phyloP scores from a whole-genome alignment of 2,113 vertebrate species.

The Apistogramma diplotaenia region DNA sequence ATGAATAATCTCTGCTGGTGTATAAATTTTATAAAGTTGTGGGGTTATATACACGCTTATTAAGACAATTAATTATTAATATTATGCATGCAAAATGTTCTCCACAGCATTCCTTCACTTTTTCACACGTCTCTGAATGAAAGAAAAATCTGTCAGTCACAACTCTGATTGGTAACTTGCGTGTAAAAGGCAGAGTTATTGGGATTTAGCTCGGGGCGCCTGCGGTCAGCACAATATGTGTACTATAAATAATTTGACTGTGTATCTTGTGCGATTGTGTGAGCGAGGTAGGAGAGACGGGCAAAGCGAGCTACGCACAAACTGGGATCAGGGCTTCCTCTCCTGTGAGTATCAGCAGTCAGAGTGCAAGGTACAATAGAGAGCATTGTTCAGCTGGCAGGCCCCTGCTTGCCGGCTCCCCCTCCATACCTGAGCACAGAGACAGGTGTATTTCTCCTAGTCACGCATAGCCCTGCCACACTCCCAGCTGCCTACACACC shows the following conservation, averaged over 20 bases:
- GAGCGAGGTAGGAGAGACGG: constrained; percentile 1
- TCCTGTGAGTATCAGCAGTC: constrained; percentile 71
- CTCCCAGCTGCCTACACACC: constrained; percentile 66
- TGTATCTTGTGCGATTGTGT: constrained; percentile 47
- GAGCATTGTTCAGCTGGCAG: constrained; percentile 84
- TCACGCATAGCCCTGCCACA: constrained; percentile 78
- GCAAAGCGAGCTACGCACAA: constrained; percentile 22
- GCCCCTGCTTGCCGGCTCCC: constrained; percentile 81
- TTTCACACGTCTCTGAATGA: constrained; percentile 15
- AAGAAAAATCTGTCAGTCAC: constrained; percentile 33
- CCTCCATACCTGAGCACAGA: constrained; percentile 79
- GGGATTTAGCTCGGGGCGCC: constrained; percentile 69
- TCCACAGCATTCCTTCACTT: not conserved
- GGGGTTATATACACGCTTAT: not conserved
- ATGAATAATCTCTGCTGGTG: not conserved
- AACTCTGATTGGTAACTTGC: constrained; percentile 75
- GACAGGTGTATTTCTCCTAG: constrained; percentile 87
- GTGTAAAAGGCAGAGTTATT: constrained; percentile 76
- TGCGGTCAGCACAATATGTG: constrained; percentile 73
- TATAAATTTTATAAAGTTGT: not conserved
- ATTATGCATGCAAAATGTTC: not conserved
- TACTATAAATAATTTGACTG: constrained; percentile 71
- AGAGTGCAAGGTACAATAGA: constrained; percentile 80
- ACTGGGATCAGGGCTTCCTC: constrained; percentile 78
- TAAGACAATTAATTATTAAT: not conserved